Evolutionary conservation across 1,140 invertebrate genomes (phyloP).

Genomic region (Palaemon carinicauda): DNA sequence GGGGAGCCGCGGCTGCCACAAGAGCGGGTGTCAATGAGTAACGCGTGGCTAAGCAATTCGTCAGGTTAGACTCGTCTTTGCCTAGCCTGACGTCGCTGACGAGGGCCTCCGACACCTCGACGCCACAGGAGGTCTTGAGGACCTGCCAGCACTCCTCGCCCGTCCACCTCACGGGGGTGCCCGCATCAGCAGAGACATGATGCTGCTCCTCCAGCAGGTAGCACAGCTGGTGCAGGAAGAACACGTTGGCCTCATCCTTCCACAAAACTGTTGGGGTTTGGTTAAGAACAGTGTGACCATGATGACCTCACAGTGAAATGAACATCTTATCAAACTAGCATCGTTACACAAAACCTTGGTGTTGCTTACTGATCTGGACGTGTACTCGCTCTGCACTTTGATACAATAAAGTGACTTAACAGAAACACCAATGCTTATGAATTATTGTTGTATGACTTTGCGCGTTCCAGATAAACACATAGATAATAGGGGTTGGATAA

Average conservation of each 20-base stretch:
- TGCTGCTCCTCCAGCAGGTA: slow-evolving; percentile 47
- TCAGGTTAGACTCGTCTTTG: slow-evolving; percentile 41
- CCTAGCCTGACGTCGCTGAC: slow-evolving; percentile 31
- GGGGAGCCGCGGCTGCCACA: slow-evolving; percentile 24
- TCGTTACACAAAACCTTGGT: no score
- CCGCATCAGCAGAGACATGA: not conserved
- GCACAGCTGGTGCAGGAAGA: slow-evolving; percentile 27
- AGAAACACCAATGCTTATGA: no score
- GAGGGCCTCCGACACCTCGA: slow-evolving; percentile 9
- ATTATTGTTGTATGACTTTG: no score
- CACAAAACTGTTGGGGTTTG: not conserved
- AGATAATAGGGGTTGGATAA: no score
- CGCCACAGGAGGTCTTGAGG: slow-evolving; percentile 5
- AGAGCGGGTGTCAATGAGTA: slow-evolving; percentile 23
- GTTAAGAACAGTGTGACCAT: no score
- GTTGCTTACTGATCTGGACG: no score
- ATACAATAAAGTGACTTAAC: no score
- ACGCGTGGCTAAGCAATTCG: not conserved
- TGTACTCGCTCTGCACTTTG: no score
- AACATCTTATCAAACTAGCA: no score
- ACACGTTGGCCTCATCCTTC: slow-evolving; percentile 15
- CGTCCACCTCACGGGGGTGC: not conserved
- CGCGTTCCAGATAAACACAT: no score
- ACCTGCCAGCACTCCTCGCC: not conserved
- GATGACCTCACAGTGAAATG: no score